Evolutionary conservation across 2,797 vertebrate genomes (phyloP), one percentile per base, ranked within the genome.

Genomic region (Phataginus tricuspis): DNA sequence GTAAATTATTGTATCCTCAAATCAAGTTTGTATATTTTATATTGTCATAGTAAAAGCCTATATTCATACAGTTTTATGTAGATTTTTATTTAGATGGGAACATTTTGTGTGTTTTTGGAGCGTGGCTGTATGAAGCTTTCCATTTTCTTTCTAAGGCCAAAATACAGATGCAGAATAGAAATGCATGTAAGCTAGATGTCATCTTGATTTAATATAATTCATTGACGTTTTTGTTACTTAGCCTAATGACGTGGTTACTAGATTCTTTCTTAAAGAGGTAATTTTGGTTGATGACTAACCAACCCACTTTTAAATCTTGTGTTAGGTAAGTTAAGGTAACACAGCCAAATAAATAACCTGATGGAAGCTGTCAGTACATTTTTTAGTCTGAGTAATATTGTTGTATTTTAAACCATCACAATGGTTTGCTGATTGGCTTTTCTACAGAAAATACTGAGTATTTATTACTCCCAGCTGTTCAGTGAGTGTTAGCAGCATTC

Each of bases 241-340:
- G 15, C 42, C 34, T 94, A 71, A 85, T 95, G 37, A 69, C 16
- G 13, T 64, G n/a, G 57, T 91, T 74, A 78, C 63, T 80, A 90
- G 87, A 66, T 71, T 86, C 34, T 80, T 93, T 80, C 57, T 71
- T 49, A 91, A 93, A 37, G 34, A 80, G 80, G 12, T 78, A 21
- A 91, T 93, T 96, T 84, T 89, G 14, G n/a, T 89, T 93, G 68
- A 57, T 94, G 69, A 95, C n/a, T 95, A 66, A 69, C 42, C 11
- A 66, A 69, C 42, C 14, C 37, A 57, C 51, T 82, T 91, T 86
- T 57, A 91, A 83, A 79, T 27, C 55, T 64, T 94, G 31, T 82
- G 3, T 39, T 95, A 51, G 27, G 37, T 75, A n/a, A 83, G 14
- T 88, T 64, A 86, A 85, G 45, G 34, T 92, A 83, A 78, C 37